phyloP scores from a whole-genome alignment of 2,888 invertebrate species.

The Eupithecia centaureata region DNA sequence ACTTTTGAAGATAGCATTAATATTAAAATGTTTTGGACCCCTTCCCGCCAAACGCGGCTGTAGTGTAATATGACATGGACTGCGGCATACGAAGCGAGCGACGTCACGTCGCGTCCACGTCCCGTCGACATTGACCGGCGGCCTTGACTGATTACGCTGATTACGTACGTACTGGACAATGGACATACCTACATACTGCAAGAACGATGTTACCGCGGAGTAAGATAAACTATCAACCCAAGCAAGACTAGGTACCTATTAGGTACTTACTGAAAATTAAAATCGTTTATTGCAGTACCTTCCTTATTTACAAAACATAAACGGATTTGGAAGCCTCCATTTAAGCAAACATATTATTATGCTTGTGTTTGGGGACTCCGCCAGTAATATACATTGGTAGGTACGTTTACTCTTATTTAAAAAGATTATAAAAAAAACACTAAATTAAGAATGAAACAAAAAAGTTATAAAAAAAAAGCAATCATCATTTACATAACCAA shows the following conservation, averaged over 20 bases:
- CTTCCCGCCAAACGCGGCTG: slow-evolving; percentile 58
- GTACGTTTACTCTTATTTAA: no score
- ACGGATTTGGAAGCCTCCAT: no score
- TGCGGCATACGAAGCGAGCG: slow-evolving; percentile 60
- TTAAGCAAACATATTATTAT: no score
- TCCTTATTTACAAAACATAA: no score
- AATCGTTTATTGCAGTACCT: no score
- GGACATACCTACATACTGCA: slow-evolving; percentile 5
- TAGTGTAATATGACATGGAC: slow-evolving; percentile 73
- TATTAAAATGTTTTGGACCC: slow-evolving; percentile 61
- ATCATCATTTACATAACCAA: no score
- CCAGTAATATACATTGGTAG: no score
- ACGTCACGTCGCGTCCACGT: slow-evolving; percentile 56
- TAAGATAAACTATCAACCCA: background rate
- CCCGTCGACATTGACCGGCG: slow-evolving; percentile 55
- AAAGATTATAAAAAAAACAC: no score
- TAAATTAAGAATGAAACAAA: no score
- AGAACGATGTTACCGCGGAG: background rate
- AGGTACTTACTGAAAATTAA: no score
- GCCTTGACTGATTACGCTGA: slow-evolving; percentile 42
- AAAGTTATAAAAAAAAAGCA: no score
- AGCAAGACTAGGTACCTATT: background rate
- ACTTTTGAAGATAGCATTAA: background rate
- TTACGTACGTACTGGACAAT: slow-evolving; percentile 12
- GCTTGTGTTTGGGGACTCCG: no score